Conservation (phyloP, 2,888 invertebrate species). For the Drosophila yooni region DNA sequence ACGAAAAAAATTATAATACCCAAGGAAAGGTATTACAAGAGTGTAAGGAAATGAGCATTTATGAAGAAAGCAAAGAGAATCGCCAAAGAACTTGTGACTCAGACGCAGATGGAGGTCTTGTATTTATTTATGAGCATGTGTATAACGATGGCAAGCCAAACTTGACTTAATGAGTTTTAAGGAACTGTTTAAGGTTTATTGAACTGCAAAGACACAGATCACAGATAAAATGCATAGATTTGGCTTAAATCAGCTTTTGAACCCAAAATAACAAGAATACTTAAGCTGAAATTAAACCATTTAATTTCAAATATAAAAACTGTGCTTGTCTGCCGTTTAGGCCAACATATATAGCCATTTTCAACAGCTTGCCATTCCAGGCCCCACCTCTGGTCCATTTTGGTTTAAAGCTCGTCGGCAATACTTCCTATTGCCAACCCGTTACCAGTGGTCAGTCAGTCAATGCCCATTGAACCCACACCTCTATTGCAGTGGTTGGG, state of each 20-base stretch:
- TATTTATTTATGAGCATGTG: constrained; percentile 27
- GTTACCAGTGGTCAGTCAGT: constrained; percentile 26
- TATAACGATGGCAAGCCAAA: constrained; percentile 44
- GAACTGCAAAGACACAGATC: constrained; percentile 19
- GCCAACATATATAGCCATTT: neutral
- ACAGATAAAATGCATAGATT: neutral
- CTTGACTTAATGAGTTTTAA: constrained; percentile 44
- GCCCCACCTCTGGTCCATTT: neutral
- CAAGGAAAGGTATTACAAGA: neutral
- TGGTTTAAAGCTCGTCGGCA: neutral
- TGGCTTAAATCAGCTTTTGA: neutral
- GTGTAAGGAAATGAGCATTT: neutral
- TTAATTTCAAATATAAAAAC: neutral
- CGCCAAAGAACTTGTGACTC: constrained; percentile 33
- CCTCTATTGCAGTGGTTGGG: constrained; percentile 17
- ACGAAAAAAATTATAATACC: neutral
- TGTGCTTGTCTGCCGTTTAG: neutral
- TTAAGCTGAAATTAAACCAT: neutral
- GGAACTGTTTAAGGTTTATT: constrained; percentile 37
- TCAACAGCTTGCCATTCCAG: neutral
- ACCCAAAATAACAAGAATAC: neutral
- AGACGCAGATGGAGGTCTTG: constrained; percentile 14
- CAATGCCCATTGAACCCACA: constrained; percentile 53
- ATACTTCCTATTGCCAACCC: constrained; percentile 16
- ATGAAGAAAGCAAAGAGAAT: constrained; percentile 1